A percentile compares a stretch with the other conserved stretches of the same genome.
phyloP scores from a whole-genome alignment of 2,797 vertebrate species.

The Clarias laeviceps region DNA sequence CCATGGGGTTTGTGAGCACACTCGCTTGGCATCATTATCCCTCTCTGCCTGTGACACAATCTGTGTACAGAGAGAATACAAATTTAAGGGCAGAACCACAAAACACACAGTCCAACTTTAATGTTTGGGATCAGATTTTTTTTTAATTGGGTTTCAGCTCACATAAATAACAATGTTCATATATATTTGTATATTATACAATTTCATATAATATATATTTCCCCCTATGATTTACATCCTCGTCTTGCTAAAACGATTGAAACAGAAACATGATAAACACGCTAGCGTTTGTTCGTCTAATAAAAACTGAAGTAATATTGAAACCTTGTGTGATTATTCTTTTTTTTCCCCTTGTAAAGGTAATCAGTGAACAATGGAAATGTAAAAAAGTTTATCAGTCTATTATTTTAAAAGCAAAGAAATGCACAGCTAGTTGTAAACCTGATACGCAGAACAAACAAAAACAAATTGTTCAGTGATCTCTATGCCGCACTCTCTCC shows the following conservation, averaged over 20 bases:
- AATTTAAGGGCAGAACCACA: constrained; percentile 31
- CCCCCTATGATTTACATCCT: constrained; percentile 79
- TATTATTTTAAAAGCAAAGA: constrained; percentile 35
- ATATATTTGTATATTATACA: constrained; percentile 79
- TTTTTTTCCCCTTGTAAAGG: constrained; percentile 60
- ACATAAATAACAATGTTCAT: constrained; percentile 87
- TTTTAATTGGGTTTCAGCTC: constrained; percentile 77
- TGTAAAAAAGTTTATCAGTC: constrained; percentile 49
- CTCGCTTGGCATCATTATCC: constrained; percentile 36
- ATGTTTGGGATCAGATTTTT: constrained; percentile 75
- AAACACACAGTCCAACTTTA: constrained; percentile 44
- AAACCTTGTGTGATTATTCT: constrained; percentile 61
- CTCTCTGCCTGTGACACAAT: constrained; percentile 39
- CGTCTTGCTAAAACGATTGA: constrained; percentile 73
- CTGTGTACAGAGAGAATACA: constrained; percentile 27
- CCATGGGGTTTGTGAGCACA: constrained; percentile 34
- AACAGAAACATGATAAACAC: constrained; percentile 70
- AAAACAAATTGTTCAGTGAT: constrained; percentile 45
- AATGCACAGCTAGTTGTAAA: constrained; percentile 70
- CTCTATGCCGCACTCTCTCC: constrained; percentile 51
- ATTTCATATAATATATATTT: constrained; percentile 85
- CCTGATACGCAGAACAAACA: constrained; percentile 64
- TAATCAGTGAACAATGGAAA: constrained; percentile 67
- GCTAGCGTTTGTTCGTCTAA: constrained; percentile 58
- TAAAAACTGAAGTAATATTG: constrained; percentile 67